Evolutionary conservation across 2,113 vertebrate species (phyloP).

Genomic region (Lophochroa leadbeateri): DNA sequence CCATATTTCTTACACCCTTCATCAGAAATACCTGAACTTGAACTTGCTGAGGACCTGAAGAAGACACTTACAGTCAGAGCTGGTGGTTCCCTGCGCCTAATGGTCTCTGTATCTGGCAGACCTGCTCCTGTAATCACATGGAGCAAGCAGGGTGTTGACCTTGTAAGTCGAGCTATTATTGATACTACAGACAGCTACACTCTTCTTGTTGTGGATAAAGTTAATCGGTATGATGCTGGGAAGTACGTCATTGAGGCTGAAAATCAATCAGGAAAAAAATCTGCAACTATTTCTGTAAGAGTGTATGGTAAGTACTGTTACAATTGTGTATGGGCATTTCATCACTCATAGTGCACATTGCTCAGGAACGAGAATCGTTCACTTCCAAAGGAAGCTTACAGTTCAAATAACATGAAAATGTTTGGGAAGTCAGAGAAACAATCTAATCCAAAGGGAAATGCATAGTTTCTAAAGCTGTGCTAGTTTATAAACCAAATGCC

Average conservation of each 20-base stretch:
- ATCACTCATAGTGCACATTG: background rate
- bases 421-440: background rate
- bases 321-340: background rate
- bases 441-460: background rate
- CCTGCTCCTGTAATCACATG: constrained; percentile 88
- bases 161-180: constrained; percentile 89
- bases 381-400: background rate
- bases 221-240: constrained; percentile 95
- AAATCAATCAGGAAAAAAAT: constrained; percentile 95
- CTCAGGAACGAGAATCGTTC: background rate
- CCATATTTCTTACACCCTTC: constrained; percentile 9
- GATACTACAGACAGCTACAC: constrained; percentile 89
- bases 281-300: constrained; percentile 92
- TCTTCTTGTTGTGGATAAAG: constrained; percentile 92
- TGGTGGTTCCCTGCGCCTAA: constrained; percentile 87
- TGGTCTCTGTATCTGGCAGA: constrained; percentile 89
- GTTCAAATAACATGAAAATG: background rate
- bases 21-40: constrained; percentile 94
- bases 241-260: constrained; percentile 93
- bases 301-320: constrained; percentile 87
- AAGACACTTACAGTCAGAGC: constrained; percentile 94
- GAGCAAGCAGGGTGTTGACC: constrained; percentile 90
- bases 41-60: constrained; percentile 92
- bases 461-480: background rate
- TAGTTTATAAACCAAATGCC: background rate